Base-by-base conservation (phyloP, 2,797 vertebrate species). In the Betta splendens region DNA sequence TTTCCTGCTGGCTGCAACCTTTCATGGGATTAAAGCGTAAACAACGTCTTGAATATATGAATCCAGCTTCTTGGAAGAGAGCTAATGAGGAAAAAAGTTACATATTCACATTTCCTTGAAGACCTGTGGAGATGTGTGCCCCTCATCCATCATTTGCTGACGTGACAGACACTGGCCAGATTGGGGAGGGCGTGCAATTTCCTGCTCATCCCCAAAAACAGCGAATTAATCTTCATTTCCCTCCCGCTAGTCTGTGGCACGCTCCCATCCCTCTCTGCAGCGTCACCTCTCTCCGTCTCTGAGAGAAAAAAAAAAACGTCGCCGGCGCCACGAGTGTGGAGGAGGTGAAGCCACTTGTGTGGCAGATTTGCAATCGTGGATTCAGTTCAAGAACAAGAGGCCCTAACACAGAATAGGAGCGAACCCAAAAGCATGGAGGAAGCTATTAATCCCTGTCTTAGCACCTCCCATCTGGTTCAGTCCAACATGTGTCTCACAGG, bases 221-320 rank as follows among this genome's bases (percentile, higher is more conserved):
- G 80, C 87, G 79, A 81, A 90, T 86, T 86, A 69, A 86, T 81
- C 81, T 83, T 80, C 64, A 86, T 86, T 79, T 61, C 54, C 55
- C 80, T 65, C 82, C 72, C 45, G 69, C 73, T 75, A 83, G 9
- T 69, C 59, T 61, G 58, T 39, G 57, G 53, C 2, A 11, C 57
- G 38, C 54, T 54, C 74, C 26, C 17, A 3, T 70, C 48, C 58
- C 55, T 61, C 56, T 62, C 36, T 40, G 46, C 50, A 13, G 72
- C 52, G 52, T 79, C 69, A 70, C 58, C 66, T 53, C 61, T 56
- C 57, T 64, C 44, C 56, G 22, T 69, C 66, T 63, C 45, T 35
- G 49, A 69, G n/a, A n/a, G n/a, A n/a, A n/a, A n/a, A n/a, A n/a
- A n/a, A n/a, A n/a, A n/a, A n/a, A 16, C 56, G 64, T 58, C 40